Evolutionary conservation across 1,140 invertebrate species (phyloP).

Genomic region (Zaprionus tsacasi): DNA sequence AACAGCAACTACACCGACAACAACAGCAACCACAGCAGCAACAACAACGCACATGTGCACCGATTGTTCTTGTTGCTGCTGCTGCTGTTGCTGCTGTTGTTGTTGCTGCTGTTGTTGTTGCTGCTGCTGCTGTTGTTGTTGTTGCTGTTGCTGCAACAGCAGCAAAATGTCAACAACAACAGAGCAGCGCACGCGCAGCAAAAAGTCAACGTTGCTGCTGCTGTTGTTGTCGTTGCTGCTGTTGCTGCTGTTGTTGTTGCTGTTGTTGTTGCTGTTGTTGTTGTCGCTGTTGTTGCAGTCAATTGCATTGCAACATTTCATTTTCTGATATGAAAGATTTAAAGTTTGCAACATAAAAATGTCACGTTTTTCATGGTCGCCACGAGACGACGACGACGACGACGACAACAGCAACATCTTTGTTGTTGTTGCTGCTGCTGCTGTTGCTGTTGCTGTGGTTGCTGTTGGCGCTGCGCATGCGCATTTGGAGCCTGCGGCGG

Average conservation of each 20-base stretch:
- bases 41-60: conserved; percentile 46
- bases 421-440: conserved; percentile 29
- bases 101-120: conserved; percentile 10
- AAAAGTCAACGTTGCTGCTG: conserved; percentile 64
- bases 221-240: conserved; percentile 32
- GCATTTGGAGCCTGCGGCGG: conserved; percentile 34
- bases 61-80: conserved; percentile 42
- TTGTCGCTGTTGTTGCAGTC: conserved; percentile 67
- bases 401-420: conserved; percentile 28
- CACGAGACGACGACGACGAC: conserved; percentile 67
- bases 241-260: conserved; percentile 53
- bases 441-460: conserved; percentile 21
- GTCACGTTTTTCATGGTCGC: conserved; percentile 84
- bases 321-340: conserved; percentile 84
- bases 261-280: conserved; percentile 48
- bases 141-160: conserved; percentile 23
- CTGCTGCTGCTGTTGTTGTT: conserved; percentile 7
- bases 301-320: conserved; percentile 83
- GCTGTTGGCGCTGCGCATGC: conserved; percentile 52
- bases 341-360: conserved; percentile 84
- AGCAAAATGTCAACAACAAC: conserved; percentile 55
- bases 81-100: conserved; percentile 5
- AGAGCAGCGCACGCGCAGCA: conserved; percentile 44
- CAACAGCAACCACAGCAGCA: not conserved
- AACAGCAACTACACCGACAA: not conserved